These are phyloP conservation scores for Calliphora vicina DNA, from an alignment of 1,140 invertebrate genomes.

Conservation along the genomic window DNA sequence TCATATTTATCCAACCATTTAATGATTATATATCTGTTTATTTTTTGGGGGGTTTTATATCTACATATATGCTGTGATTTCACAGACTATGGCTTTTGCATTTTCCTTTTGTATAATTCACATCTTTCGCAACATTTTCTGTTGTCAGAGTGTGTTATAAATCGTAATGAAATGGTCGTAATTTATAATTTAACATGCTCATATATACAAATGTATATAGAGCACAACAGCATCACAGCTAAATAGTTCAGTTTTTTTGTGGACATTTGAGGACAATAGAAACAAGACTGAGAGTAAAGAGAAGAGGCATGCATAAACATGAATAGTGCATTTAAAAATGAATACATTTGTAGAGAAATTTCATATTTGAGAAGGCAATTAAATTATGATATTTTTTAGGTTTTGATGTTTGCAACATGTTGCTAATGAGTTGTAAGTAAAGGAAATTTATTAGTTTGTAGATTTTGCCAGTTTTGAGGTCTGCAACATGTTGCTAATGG, in stretches of 20 bases:
- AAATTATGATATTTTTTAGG: too few relatives aligned
- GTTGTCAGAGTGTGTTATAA: slow-evolving; percentile 28
- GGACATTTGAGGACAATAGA: too few relatives aligned
- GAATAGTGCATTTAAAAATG: too few relatives aligned
- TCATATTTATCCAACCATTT: neutral
- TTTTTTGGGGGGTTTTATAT: neutral
- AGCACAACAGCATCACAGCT: neutral
- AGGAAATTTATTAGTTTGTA: too few relatives aligned
- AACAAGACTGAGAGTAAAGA: neutral
- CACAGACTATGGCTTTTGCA: neutral
- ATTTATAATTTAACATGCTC: slow-evolving; percentile 37
- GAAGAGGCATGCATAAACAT: too few relatives aligned
- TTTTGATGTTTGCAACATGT: too few relatives aligned
- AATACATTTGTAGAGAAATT: too few relatives aligned
- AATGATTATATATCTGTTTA: slow-evolving; percentile 17
- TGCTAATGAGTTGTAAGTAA: too few relatives aligned
- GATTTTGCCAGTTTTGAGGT: too few relatives aligned
- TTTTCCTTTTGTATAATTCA: neutral
- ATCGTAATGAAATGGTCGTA: slow-evolving; percentile 39
- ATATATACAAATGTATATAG: neutral
- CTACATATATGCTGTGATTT: neutral
- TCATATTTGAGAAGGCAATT: too few relatives aligned
- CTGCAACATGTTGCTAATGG: too few relatives aligned
- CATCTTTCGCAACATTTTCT: neutral
- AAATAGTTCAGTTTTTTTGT: neutral